Evolutionary conservation across 2,113 vertebrate species (phyloP).

Genomic region (Pandion haliaetus): DNA sequence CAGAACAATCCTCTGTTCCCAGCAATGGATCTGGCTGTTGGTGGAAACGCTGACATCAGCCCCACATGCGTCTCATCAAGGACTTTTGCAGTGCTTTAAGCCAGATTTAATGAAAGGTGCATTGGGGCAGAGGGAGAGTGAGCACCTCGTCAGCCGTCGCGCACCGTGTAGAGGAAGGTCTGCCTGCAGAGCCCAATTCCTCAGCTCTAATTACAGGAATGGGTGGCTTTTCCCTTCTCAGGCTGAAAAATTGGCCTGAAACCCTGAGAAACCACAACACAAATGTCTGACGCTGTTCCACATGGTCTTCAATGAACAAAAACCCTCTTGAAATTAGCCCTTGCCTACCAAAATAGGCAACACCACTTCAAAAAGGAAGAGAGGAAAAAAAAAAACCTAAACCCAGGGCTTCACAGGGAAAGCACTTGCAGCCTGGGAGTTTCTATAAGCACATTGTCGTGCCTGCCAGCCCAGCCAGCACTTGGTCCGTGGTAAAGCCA

Average conservation of each 20-base stretch:
- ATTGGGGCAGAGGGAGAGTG: not conserved
- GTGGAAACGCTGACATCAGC: not conserved
- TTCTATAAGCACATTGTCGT: not conserved
- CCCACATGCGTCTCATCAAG: fast-evolving
- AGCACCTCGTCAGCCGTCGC: fast-evolving
- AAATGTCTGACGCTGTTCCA: conserved; percentile 15
- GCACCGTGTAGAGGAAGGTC: not conserved
- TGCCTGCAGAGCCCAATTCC: not conserved
- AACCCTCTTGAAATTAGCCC: conserved; percentile 16
- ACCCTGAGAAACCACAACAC: conserved; percentile 47
- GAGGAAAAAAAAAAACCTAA: fast-evolving
- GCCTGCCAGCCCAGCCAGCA: not conserved
- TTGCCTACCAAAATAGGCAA: conserved; percentile 38
- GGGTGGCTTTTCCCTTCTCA: conserved; percentile 56
- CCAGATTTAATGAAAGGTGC: not conserved
- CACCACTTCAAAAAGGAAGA: conserved; percentile 41
- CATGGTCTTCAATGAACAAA: not conserved
- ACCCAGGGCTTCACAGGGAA: not conserved
- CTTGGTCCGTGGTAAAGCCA: not conserved
- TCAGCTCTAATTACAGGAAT: conserved; percentile 30
- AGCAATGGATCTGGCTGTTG: not conserved
- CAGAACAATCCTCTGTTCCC: too few relatives aligned
- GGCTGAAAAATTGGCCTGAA: conserved; percentile 26
- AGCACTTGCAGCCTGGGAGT: not conserved
- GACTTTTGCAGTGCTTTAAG: not conserved